phyloP scores from a whole-genome alignment of 2,888 invertebrate species.

The Parelbella ahira region DNA sequence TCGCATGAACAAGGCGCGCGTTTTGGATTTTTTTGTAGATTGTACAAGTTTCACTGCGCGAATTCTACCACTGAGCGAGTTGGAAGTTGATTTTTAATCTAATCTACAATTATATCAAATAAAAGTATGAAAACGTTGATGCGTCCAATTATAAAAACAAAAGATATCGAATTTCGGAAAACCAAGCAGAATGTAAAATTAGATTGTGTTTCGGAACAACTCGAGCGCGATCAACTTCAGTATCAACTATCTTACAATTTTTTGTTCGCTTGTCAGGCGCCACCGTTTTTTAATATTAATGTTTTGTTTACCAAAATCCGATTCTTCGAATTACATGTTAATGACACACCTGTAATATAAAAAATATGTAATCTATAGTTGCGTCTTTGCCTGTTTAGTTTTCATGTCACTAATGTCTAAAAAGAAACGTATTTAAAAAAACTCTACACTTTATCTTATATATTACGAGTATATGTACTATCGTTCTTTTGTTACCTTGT shows the following conservation, averaged over 20 bases:
- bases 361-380: too few relatives aligned
- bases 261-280: slow-evolving; percentile 52
- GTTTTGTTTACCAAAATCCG: slow-evolving; percentile 8
- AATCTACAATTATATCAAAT: slow-evolving; percentile 3
- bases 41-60: neutral
- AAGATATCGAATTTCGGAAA: slow-evolving; percentile 34
- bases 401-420: too few relatives aligned
- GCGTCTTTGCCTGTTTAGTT: too few relatives aligned
- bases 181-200: slow-evolving; percentile 54
- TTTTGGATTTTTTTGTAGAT: slow-evolving; percentile 6
- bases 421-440: too few relatives aligned
- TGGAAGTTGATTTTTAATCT: neutral
- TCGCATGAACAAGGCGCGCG: slow-evolving; percentile 24
- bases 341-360: too few relatives aligned
- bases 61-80: neutral
- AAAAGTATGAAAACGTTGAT: slow-evolving; percentile 1
- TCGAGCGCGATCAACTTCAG: slow-evolving; percentile 47
- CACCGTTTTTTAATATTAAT: slow-evolving; percentile 42
- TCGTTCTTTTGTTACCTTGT: too few relatives aligned
- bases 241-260: slow-evolving; percentile 50
- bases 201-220: slow-evolving; percentile 51
- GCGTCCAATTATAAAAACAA: slow-evolving; percentile 18
- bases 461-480: too few relatives aligned
- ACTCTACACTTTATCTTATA: too few relatives aligned
- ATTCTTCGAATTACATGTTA: too few relatives aligned